Evolutionary conservation across 2,113 vertebrate genomes (phyloP), one percentile per base, ranked within the genome.

Genomic region (Corythaixoides concolor): DNA sequence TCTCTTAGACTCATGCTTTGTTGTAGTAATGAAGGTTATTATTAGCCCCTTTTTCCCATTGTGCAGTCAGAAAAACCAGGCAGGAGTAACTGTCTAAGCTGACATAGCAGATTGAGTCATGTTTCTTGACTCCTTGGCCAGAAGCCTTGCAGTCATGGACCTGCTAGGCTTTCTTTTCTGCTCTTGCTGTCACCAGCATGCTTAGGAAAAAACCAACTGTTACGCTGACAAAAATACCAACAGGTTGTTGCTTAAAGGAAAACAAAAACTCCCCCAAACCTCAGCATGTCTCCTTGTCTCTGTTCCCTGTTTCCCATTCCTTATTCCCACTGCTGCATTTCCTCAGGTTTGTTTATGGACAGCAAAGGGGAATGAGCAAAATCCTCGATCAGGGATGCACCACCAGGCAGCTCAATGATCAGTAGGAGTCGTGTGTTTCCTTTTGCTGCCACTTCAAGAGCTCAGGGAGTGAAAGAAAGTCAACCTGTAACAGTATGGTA

Each of bases 331-430:
- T 26, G 20, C 69, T 88, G 43, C 30, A n/a, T 92, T 95, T 93
- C 68, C 32, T 86, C 33, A 9, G 26, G 35, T 56, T 76, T 9
- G 9, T 50, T 88, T 84, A 72, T 55, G 47, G 33, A 23, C 53
- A 69, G 55, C 58, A 50, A 80, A 89, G 62, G 32, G 47, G 55
- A 81, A 45, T 10, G 52, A 32, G 16, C 14, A n/a, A 64, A 90
- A 69, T 56, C 21, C 26, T 35, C 1, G 3, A 12, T 14, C 2
- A 2, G 9, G 45, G 18, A 35, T 53, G 47, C 11, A 9, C 59
- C 3, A 3, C 1, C 37, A 55, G 23, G 23, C 22, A 66, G 59
- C 53, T 70, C 53, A 18, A 0, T 4, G 7, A 56, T 56, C 1
- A 1, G 33, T 16, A 53, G 69, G 43, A 94, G 43, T 68, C 3